phyloP scores from a whole-genome alignment of 1,140 invertebrate genomes.

The Calephelis nemesis region DNA sequence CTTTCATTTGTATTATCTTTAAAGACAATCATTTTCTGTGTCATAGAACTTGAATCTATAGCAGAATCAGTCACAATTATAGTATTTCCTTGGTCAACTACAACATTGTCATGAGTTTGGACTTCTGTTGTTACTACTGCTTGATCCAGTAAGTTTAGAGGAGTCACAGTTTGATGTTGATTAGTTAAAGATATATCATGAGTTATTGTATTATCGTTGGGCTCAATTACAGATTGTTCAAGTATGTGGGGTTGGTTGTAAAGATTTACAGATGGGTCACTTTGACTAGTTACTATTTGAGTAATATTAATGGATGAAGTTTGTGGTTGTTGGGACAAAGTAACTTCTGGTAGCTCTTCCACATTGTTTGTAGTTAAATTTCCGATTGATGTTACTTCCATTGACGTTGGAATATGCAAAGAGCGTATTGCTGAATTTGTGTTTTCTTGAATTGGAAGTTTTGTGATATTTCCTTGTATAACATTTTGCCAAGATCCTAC shows the following conservation, averaged over 20 bases:
- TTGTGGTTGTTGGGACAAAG: conserved; percentile 20
- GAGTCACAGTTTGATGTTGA: neutral
- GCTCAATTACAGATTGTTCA: neutral
- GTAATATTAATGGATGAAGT: conserved; percentile 5
- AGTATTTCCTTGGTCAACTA: neutral
- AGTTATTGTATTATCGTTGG: neutral
- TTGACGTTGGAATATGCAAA: conserved; percentile 30
- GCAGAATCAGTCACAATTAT: neutral
- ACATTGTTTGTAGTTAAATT: conserved; percentile 23
- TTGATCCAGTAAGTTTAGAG: neutral
- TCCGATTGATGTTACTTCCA: conserved; percentile 27
- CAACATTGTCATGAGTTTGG: neutral
- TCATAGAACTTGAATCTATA: conserved; percentile 5
- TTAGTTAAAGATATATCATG: conserved; percentile 1
- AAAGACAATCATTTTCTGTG: neutral
- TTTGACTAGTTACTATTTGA: conserved; percentile 13
- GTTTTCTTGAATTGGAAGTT: conserved; percentile 35
- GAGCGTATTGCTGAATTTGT: conserved; percentile 35
- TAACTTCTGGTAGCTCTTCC: conserved; percentile 31
- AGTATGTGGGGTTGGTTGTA: conserved; percentile 12
- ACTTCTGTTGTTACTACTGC: neutral
- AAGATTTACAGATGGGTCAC: conserved; percentile 1
- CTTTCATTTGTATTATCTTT: neutral
- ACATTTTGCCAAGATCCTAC: conserved; percentile 50
- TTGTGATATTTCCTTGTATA: conserved; percentile 39